Percentiles rank a stretch among this genome's conserved stretches.
Evolutionary conservation across 2,797 vertebrate genomes (phyloP).

Genomic region (Denticeps clupeoides): DNA sequence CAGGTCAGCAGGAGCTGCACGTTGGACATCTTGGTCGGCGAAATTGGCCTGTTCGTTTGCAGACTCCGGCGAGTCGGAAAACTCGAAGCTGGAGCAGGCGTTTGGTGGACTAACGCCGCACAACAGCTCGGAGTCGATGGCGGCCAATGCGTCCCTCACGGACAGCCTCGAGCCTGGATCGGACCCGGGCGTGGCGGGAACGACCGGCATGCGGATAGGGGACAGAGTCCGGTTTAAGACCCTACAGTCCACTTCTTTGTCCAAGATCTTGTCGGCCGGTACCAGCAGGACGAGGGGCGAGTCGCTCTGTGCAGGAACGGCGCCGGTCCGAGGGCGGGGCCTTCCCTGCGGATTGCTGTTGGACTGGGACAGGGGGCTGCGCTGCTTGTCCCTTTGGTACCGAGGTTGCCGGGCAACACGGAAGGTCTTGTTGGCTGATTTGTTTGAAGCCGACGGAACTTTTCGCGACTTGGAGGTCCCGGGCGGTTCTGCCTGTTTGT

Average conservation of each 20-base stretch:
- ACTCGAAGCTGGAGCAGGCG: constrained; percentile 40
- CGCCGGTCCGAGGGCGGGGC: constrained; percentile 27
- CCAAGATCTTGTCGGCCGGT: constrained; percentile 32
- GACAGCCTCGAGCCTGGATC: constrained; percentile 54
- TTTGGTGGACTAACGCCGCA: constrained; percentile 36
- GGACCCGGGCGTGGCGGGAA: constrained; percentile 8
- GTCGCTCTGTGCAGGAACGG: too few species aligned
- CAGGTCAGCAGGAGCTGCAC: constrained; percentile 35
- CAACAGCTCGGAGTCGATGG: constrained; percentile 48
- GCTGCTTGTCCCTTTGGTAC: constrained; percentile 42
- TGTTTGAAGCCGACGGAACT: constrained; percentile 41
- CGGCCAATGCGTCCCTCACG: constrained; percentile 61
- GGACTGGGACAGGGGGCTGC: constrained; percentile 60
- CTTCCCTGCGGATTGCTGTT: constrained; percentile 18
- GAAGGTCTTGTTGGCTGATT: constrained; percentile 66
- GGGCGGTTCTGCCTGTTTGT: constrained; percentile 48
- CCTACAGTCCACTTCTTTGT: too few species aligned
- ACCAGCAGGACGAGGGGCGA: constrained; percentile 41
- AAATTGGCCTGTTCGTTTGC: constrained; percentile 29
- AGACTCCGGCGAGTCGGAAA: constrained; percentile 58
- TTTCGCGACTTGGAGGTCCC: constrained; percentile 38
- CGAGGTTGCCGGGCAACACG: constrained; percentile 54
- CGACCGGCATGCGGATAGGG: too few species aligned
- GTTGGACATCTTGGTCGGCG: too few species aligned
- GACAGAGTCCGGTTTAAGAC: constrained; percentile 50